Percentiles rank a stretch among this genome's conserved stretches.
Evolutionary conservation across 2,888 invertebrate species (phyloP).

Genomic region (Halictus ligatus): DNA sequence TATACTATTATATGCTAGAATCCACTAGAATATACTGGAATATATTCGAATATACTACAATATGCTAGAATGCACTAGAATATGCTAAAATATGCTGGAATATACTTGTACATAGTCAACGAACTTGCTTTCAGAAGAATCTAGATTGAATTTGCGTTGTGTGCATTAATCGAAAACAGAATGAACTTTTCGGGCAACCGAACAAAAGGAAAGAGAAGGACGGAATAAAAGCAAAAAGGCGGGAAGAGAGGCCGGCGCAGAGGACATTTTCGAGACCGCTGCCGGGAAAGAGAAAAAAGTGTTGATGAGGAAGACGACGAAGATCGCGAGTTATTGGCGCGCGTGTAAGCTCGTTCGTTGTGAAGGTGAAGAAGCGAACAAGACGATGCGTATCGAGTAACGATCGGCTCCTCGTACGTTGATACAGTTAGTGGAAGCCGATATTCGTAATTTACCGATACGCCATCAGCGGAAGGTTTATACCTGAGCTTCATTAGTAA

Average conservation of each 20-base stretch:
- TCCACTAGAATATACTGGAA: too few species aligned
- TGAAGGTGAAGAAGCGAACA: constrained; percentile 10
- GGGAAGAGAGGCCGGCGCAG: neutral
- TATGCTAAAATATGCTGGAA: neutral
- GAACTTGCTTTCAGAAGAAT: neutral
- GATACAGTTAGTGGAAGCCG: constrained; percentile 57
- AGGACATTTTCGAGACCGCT: neutral
- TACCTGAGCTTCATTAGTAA: constrained; percentile 67
- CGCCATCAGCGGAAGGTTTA: constrained; percentile 44
- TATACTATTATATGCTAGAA: neutral
- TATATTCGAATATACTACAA: too few species aligned
- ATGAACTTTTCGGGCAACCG: neutral
- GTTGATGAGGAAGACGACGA: neutral
- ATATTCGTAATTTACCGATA: constrained; percentile 65
- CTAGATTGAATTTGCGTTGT: neutral
- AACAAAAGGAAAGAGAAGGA: neutral
- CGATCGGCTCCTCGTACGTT: constrained; percentile 58
- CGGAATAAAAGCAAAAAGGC: neutral
- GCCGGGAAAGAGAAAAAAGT: constrained; percentile 20
- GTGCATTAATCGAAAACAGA: neutral
- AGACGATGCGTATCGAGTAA: constrained; percentile 33
- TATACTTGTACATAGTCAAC: neutral
- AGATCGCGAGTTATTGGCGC: neutral
- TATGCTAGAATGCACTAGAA: too few species aligned
- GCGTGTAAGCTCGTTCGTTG: neutral